Evolutionary conservation across 2,797 vertebrate genomes (phyloP).

Genomic region (Acrossocheilus wenchowensis): DNA sequence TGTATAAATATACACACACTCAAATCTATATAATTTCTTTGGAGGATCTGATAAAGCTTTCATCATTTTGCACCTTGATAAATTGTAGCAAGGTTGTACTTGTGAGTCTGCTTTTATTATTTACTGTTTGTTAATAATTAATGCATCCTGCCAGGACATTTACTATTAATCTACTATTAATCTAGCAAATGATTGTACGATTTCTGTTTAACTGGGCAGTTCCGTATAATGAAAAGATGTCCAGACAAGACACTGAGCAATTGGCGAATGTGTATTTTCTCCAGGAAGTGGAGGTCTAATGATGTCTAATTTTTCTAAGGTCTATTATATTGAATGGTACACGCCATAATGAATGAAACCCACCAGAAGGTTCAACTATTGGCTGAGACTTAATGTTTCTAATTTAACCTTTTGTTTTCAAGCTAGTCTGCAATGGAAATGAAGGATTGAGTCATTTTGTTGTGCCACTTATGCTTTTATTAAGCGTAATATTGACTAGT

Average conservation of each 20-base stretch:
- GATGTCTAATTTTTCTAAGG: slow-evolving; percentile 38
- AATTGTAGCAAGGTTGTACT: not conserved
- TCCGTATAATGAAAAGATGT: slow-evolving; percentile 69
- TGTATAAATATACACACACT: not conserved
- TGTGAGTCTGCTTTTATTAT: slow-evolving; percentile 36
- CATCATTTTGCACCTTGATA: not conserved
- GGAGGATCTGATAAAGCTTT: not conserved
- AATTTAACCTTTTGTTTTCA: slow-evolving; percentile 25
- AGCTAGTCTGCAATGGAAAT: slow-evolving; percentile 2
- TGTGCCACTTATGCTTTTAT: slow-evolving; percentile 2
- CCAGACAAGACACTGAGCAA: slow-evolving; percentile 1
- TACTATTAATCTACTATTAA: slow-evolving; percentile 65
- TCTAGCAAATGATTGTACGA: slow-evolving; percentile 68
- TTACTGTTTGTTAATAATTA: slow-evolving; percentile 30
- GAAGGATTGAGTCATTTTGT: not conserved
- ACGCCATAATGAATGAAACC: not conserved
- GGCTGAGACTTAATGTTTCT: slow-evolving; percentile 16
- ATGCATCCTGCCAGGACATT: slow-evolving; percentile 58
- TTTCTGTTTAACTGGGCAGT: slow-evolving; percentile 71
- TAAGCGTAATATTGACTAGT: not conserved
- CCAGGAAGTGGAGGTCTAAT: slow-evolving; percentile 2
- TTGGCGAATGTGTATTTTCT: slow-evolving; percentile 38
- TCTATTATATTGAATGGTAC: slow-evolving; percentile 36
- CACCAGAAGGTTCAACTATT: not conserved
- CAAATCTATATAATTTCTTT: not conserved